Evolutionary conservation across 1,140 invertebrate species (phyloP), one percentile per base, ranked within the genome.

Genomic region (Semibalanus balanoides): DNA sequence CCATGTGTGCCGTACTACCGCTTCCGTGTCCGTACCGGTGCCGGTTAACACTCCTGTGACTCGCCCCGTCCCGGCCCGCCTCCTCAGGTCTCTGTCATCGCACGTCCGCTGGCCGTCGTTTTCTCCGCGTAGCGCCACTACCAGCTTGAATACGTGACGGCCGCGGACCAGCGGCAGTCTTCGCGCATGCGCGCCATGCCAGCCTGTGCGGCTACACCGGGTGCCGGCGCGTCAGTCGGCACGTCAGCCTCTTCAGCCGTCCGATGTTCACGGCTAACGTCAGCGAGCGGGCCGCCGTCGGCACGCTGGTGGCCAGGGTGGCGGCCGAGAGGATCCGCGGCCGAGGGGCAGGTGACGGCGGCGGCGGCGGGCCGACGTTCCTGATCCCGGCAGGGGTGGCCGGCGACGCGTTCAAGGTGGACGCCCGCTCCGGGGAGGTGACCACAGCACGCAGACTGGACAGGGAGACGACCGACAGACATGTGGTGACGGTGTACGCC

Each of bases 391-490:
- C 83, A 88, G 89, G 79, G 93, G 98, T 79, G 92, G 83, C 85
- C 73, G 92, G 92, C 73, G 88, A 92, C 80, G 90, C 90, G 76
- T 98, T 98, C 84, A 84, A 86, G 69, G 89, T 98, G 73, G 89
- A 94, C 79, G 85, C 89, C 73, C 85, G 85, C 31, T 88, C 88
- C 40, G 95, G 95, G 25, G 89, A 91, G 76, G 89, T 97, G 5
- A 89, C 88, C 22, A 90, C 94, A 0, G 87, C 87, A 73, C 88
- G 87, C 30, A 83, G 87, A 70, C 88, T 98, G 74, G 94, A 98
- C 83, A 87, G 94, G 30, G 96, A 98, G 85, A 85, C 87, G 30
- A 85, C 85, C 82, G 78, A 82, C n/a, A 79, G 80, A 31, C 96
- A 95, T 82, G 85, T 86, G 0, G 85, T 98, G 69, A 92, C 93